Percentiles rank a stretch among this genome's conserved stretches.
Evolutionary conservation across 2,888 invertebrate genomes (phyloP).

Genomic region (Lapara coniferarum): DNA sequence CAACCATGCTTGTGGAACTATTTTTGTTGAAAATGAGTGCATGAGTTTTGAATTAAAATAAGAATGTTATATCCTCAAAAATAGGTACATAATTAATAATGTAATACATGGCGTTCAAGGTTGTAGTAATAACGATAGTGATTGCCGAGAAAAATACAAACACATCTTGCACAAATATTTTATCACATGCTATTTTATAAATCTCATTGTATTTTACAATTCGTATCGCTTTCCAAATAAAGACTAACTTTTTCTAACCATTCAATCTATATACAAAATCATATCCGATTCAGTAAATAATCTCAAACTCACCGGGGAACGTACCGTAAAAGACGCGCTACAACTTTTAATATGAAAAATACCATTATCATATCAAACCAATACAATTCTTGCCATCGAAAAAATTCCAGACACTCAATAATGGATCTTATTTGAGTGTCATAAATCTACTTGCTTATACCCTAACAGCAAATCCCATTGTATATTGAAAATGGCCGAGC

Average conservation of each 20-base stretch:
- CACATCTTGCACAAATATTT: not conserved
- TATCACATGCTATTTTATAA: not conserved
- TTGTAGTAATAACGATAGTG: too few species aligned
- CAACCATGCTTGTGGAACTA: not conserved
- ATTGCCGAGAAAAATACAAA: too few species aligned
- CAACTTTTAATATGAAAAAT: constrained; percentile 83
- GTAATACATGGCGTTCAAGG: too few species aligned
- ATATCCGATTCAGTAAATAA: constrained; percentile 26
- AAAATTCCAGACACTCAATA: not conserved
- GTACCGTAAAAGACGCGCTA: constrained; percentile 52
- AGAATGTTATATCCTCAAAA: not conserved
- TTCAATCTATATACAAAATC: constrained; percentile 29
- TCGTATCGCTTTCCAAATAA: not conserved
- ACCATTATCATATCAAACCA: constrained; percentile 71
- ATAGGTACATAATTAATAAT: too few species aligned
- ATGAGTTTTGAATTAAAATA: not conserved
- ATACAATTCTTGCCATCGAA: not conserved
- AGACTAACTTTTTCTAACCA: not conserved
- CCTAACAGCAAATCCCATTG: not conserved
- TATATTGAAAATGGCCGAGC: constrained; percentile 3
- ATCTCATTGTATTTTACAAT: not conserved
- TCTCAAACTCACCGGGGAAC: constrained; percentile 42
- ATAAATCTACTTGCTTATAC: not conserved
- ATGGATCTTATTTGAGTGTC: not conserved
- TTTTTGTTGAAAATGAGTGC: not conserved